Percentiles rank a stretch among this genome's conserved stretches.
Evolutionary conservation across 1,140 invertebrate species (phyloP).

Genomic region (Hermetia illucens): DNA sequence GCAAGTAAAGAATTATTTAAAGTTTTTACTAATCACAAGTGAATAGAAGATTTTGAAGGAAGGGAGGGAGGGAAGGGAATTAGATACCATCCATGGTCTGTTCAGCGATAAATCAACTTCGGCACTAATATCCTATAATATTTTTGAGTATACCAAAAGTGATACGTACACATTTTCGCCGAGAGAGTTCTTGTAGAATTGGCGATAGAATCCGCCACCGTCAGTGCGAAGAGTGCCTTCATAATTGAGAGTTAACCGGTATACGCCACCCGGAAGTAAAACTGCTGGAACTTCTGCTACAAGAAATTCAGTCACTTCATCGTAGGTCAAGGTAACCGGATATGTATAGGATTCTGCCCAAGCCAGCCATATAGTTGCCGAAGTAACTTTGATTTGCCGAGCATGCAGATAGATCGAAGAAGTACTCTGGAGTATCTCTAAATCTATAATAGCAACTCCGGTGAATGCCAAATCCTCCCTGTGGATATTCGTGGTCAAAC

Average conservation of each 20-base stretch:
- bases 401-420: slow-evolving; percentile 31
- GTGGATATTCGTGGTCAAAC: slow-evolving; percentile 40
- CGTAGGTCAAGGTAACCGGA: too few relatives aligned
- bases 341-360: too few relatives aligned
- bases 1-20: background rate
- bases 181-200: background rate
- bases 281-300: background rate
- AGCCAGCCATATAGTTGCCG: too few relatives aligned
- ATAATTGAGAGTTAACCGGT: background rate
- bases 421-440: slow-evolving; percentile 16
- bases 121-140: too few relatives aligned
- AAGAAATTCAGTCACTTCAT: background rate
- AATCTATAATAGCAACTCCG: slow-evolving; percentile 37
- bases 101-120: too few relatives aligned
- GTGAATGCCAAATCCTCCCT: slow-evolving; percentile 31
- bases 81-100: too few relatives aligned
- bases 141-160: background rate
- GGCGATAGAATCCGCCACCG: slow-evolving; percentile 2
- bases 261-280: background rate
- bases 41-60: too few relatives aligned
- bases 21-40: too few relatives aligned
- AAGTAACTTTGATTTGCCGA: slow-evolving; percentile 8
- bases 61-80: too few relatives aligned
- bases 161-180: background rate
- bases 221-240: background rate